Percentiles rank a stretch among this genome's conserved stretches.
Conservation (phyloP, 2,113 vertebrate species). For the Petaurus breviceps region DNA sequence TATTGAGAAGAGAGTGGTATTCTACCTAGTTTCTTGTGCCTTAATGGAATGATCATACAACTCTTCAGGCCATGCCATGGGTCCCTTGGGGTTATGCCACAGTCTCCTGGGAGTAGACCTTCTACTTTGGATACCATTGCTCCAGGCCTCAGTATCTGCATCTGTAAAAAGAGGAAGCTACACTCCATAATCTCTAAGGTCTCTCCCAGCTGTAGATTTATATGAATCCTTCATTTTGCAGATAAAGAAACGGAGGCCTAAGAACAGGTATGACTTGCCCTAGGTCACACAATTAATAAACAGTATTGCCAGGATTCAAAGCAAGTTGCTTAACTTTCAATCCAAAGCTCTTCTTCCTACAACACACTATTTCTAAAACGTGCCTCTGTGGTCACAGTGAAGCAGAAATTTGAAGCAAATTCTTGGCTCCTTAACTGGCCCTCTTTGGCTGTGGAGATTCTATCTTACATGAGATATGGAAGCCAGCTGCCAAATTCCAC, state of each 20-base stretch:
- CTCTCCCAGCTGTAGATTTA: background rate
- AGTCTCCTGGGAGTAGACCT: background rate
- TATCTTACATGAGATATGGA: constrained; percentile 33
- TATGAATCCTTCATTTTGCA: background rate
- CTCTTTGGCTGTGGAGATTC: constrained; percentile 34
- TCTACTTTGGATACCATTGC: background rate
- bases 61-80: background rate
- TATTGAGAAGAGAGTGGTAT: background rate
- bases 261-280: background rate
- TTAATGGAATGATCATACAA: too few species aligned
- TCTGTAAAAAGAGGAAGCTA: background rate
- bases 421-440: constrained; percentile 34
- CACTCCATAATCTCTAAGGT: background rate
- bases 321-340: background rate
- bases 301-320: background rate
- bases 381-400: background rate
- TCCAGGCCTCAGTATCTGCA: background rate
- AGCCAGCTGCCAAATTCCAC: constrained; percentile 42
- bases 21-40: background rate
- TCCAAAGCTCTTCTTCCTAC: background rate
- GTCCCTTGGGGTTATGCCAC: background rate
- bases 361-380: background rate
- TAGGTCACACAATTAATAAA: background rate
- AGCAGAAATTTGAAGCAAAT: constrained; percentile 3
- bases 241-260: background rate